Percentiles rank a stretch among this genome's conserved stretches.
Conservation (phyloP, 2,113 vertebrate species). For the Tachysurus fulvidraco region DNA sequence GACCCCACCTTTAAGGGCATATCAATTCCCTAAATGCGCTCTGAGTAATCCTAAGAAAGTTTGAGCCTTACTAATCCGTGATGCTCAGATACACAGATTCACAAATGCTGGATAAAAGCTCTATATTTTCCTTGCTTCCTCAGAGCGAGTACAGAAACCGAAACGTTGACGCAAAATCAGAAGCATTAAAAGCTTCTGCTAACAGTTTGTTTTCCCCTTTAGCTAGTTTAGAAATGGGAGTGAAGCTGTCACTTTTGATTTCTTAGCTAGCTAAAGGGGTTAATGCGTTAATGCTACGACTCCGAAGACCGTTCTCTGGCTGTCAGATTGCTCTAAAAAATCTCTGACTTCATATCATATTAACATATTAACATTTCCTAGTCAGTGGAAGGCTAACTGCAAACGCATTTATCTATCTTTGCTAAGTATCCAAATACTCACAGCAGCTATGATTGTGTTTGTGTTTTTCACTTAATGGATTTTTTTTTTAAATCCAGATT, state of each 20-base stretch:
- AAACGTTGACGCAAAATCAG: neutral
- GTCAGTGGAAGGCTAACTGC: neutral
- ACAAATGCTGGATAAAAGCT: neutral
- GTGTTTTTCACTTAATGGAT: neutral
- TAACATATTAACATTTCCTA: neutral
- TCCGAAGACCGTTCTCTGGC: neutral
- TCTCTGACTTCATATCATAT: neutral
- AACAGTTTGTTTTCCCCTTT: neutral
- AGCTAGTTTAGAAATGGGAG: neutral
- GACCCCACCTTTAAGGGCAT: neutral
- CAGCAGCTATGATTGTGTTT: neutral
- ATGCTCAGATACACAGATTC: neutral
- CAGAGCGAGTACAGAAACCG: neutral
- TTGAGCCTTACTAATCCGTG: neutral
- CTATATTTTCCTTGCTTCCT: neutral
- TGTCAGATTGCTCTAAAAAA: neutral
- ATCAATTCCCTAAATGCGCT: neutral
- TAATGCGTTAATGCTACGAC: neutral
- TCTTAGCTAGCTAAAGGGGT: neutral
- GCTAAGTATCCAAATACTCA: neutral
- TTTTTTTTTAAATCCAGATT: neutral
- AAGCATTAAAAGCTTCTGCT: neutral
- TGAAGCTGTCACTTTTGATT: too few species aligned
- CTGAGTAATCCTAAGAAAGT: neutral
- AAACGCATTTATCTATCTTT: neutral